phyloP scores from a whole-genome alignment of 2,113 vertebrate species.

The Gadus macrocephalus region DNA sequence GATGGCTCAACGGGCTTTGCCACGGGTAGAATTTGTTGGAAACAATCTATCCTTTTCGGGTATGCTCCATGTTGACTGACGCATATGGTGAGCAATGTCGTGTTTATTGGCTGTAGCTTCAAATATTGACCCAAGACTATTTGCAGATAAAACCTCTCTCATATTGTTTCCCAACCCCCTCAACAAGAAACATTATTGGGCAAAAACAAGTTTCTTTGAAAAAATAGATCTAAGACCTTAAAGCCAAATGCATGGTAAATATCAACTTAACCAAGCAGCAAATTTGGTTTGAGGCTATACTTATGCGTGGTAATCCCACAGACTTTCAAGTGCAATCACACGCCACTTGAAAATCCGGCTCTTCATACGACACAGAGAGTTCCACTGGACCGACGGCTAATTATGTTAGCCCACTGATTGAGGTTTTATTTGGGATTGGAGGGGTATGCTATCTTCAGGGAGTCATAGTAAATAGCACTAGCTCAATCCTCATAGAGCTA shows the following conservation, averaged over 20 bases:
- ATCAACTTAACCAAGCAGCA: slow-evolving; percentile 61
- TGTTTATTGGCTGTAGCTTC: slow-evolving; percentile 30
- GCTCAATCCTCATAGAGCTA: no score
- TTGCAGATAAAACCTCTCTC: slow-evolving; percentile 29
- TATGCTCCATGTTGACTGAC: background rate
- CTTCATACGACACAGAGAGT: slow-evolving; percentile 55
- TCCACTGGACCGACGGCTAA: slow-evolving; percentile 58
- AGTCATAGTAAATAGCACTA: slow-evolving; percentile 22
- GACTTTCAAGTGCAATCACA: slow-evolving; percentile 65
- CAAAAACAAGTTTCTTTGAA: slow-evolving; percentile 40
- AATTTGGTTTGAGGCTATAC: slow-evolving; percentile 57
- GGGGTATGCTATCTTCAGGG: slow-evolving; percentile 9
- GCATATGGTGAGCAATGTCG: background rate
- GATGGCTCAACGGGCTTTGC: no score
- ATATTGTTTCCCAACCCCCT: slow-evolving; percentile 21
- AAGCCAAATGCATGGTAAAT: slow-evolving; percentile 56
- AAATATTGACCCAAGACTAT: slow-evolving; percentile 21
- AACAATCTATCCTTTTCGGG: no score
- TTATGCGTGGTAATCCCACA: slow-evolving; percentile 63
- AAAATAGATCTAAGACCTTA: slow-evolving; percentile 46
- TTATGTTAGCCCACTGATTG: slow-evolving; percentile 56
- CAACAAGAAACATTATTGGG: slow-evolving; percentile 4
- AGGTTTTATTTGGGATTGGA: slow-evolving; percentile 48
- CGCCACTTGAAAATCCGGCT: slow-evolving; percentile 50
- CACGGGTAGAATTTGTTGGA: no score